Conservation (phyloP, 2,113 vertebrate genomes). For the Upupa epops region DNA sequence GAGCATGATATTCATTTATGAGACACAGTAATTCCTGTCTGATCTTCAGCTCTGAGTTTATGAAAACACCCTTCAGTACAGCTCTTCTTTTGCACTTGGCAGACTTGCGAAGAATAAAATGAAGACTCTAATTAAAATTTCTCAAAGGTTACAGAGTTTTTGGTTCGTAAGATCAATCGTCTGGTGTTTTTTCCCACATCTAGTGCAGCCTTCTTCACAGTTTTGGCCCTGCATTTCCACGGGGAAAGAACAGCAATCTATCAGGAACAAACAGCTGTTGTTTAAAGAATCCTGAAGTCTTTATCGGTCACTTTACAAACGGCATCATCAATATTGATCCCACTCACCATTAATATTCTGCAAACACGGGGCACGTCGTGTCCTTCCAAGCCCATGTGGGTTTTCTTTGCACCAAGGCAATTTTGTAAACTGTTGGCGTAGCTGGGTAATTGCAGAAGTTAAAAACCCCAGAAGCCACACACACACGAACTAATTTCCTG, state of each 20-base stretch:
- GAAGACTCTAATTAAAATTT: neutral
- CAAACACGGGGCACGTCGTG: conserved; percentile 1
- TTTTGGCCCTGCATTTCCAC: neutral
- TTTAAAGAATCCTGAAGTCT: conserved; percentile 47
- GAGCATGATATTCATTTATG: neutral
- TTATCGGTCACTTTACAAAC: conserved; percentile 24
- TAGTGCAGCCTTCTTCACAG: neutral
- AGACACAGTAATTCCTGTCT: neutral
- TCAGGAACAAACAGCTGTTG: neutral
- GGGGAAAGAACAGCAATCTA: neutral
- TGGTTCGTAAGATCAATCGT: conserved; percentile 28
- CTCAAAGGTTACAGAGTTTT: neutral
- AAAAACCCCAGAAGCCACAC: no score
- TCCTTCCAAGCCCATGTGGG: neutral
- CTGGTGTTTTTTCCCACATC: neutral
- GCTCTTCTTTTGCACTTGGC: neutral
- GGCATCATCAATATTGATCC: conserved; percentile 47
- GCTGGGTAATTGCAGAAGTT: neutral
- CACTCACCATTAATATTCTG: conserved; percentile 31
- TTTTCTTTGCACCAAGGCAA: neutral
- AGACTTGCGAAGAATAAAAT: conserved; percentile 7
- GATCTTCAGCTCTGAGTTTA: neutral
- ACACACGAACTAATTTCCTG: neutral
- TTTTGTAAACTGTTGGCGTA: conserved; percentile 26
- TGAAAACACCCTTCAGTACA: neutral